Conservation (phyloP, 2,797 vertebrate genomes). For the Geotrypetes seraphini region DNA sequence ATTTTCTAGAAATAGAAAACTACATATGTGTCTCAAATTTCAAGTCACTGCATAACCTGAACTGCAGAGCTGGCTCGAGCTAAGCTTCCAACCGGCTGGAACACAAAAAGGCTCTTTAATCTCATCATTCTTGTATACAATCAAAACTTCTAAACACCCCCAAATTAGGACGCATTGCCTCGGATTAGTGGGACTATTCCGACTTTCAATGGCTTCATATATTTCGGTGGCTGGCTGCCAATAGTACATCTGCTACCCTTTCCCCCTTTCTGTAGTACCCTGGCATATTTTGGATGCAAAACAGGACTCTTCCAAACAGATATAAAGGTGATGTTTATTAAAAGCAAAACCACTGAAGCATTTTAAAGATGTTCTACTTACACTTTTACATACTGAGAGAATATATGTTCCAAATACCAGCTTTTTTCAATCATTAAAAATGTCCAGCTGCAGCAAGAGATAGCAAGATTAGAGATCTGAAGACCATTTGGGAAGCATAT, state of each 20-base stretch:
- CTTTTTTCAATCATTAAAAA: no score
- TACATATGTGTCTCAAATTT: slow-evolving; percentile 68
- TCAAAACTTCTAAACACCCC: slow-evolving; percentile 40
- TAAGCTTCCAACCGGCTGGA: slow-evolving; percentile 28
- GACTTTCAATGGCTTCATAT: slow-evolving; percentile 70
- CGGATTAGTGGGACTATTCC: slow-evolving; percentile 62
- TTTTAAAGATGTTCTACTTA: slow-evolving; percentile 27
- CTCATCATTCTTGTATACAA: slow-evolving; percentile 31
- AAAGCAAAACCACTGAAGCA: slow-evolving; percentile 33
- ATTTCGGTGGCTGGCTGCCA: slow-evolving; percentile 58
- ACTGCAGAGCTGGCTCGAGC: slow-evolving; percentile 42
- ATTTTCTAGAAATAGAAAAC: slow-evolving; percentile 71
- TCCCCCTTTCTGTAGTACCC: slow-evolving; percentile 39
- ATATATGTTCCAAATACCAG: no score
- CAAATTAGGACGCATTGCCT: slow-evolving; percentile 64
- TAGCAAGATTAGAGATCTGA: slow-evolving; percentile 26
- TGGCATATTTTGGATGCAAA: slow-evolving; percentile 36
- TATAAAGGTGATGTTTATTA: slow-evolving; percentile 34
- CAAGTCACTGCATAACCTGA: slow-evolving; percentile 54
- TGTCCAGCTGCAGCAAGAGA: no score
- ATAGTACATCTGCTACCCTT: slow-evolving; percentile 49
- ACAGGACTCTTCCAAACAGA: slow-evolving; percentile 30
- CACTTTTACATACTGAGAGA: slow-evolving; percentile 40
- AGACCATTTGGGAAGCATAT: slow-evolving; percentile 38
- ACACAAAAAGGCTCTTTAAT: slow-evolving; percentile 21